Percentiles rank a stretch among this genome's conserved stretches.
Conservation (phyloP, 2,113 vertebrate genomes). For the Silurus meridionalis region DNA sequence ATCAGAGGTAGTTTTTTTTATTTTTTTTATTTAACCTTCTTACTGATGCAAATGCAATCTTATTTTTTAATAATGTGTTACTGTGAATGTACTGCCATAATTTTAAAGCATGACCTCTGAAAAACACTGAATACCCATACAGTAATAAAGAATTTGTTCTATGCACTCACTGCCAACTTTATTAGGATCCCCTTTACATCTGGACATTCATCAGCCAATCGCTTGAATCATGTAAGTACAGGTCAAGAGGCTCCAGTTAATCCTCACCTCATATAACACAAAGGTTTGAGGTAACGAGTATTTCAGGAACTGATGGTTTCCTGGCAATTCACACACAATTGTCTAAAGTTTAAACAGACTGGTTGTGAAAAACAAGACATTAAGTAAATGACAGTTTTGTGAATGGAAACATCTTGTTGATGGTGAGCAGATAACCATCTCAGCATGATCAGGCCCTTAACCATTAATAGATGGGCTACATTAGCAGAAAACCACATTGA, state of each 20-base stretch:
- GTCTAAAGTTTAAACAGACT: not conserved
- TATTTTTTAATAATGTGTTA: not conserved
- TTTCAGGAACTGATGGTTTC: not conserved
- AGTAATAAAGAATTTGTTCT: constrained; percentile 23
- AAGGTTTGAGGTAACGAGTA: no score
- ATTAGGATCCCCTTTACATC: not conserved
- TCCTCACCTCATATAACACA: not conserved
- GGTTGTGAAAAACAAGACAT: not conserved
- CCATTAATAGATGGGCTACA: not conserved
- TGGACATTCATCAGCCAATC: not conserved
- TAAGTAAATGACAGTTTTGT: not conserved
- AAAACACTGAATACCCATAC: not conserved
- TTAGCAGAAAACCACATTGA: not conserved
- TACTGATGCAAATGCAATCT: not conserved
- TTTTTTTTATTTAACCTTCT: no score
- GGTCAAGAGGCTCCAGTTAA: not conserved
- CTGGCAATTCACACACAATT: no score
- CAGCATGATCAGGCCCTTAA: not conserved
- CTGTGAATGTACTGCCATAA: not conserved
- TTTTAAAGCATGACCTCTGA: not conserved
- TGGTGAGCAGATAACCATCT: not conserved
- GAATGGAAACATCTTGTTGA: not conserved
- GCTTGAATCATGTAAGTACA: not conserved
- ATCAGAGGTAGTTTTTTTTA: no score
- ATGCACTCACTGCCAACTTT: not conserved